Conservation (phyloP, 2,113 vertebrate species). For the Nesoenas mayeri region DNA sequence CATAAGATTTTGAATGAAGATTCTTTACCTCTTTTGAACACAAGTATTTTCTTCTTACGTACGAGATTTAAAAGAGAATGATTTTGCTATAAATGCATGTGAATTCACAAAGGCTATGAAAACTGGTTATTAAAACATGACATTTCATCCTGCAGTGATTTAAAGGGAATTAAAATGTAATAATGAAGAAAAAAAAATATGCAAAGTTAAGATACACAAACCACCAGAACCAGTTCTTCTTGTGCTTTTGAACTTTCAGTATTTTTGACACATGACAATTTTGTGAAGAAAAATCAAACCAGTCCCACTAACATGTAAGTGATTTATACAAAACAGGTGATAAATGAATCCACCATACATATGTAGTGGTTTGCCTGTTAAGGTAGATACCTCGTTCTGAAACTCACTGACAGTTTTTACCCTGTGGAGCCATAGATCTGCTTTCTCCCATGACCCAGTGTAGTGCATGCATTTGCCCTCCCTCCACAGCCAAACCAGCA, state of each 20-base stretch:
- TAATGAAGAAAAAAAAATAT: background rate
- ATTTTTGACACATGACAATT: background rate
- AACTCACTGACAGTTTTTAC: background rate
- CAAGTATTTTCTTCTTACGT: background rate
- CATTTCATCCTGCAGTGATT: background rate
- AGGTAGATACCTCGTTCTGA: background rate
- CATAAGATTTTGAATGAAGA: background rate
- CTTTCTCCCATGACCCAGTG: background rate
- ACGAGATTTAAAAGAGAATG: background rate
- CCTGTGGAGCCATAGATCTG: background rate
- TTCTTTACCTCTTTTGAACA: background rate
- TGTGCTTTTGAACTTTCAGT: background rate
- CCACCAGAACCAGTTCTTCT: background rate
- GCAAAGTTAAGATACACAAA: background rate
- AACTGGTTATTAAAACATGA: background rate
- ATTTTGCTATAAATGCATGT: background rate
- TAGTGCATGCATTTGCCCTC: no score
- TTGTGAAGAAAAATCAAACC: background rate
- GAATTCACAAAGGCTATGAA: background rate
- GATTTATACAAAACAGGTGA: background rate
- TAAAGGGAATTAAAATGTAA: background rate
- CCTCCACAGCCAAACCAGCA: no score
- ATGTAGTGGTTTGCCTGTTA: background rate
- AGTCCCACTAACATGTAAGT: background rate
- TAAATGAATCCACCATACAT: background rate